Base-by-base conservation (phyloP, 1,140 invertebrate genomes). In the Rhyacophila brunnea region DNA sequence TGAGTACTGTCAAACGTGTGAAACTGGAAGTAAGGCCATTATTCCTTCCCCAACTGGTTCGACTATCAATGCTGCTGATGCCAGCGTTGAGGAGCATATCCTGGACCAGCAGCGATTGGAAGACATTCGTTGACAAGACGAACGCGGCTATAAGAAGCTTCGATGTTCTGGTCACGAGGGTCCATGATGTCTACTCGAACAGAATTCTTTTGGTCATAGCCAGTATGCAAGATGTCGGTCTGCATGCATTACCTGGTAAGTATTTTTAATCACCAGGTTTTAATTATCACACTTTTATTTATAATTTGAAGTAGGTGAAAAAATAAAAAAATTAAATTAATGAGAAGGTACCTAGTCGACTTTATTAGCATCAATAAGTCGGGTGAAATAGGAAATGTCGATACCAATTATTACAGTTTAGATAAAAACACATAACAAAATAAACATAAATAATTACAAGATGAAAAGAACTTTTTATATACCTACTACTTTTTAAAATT, bases 151-250 rank as follows among this genome's bases (percentile, higher is more conserved):
- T 96, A 11, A 83, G 87, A 50, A 84, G 85, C 36, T 94, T 96
- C 67, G 89, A 93, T 73, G 83, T 92, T 4, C 77, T 97, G 10
- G 88, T 88, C 1, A 86, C 83, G 1, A 86, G 93, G 67, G 89
- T 95, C 10, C 92, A 95, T 68, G 93, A 96, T 69, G 87, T 96
- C 40, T 95, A 93, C 66, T 85, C 86, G n/a, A 95, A 95, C 71
- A 85, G 94, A 69, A 95, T 98, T 65, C 84, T 95, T 49, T 87
- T 92, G 66, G 89, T 95, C 4, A 77, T 98, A 5, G 79, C 83
- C 36, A 89, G 88, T 59, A 96, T 98, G 91, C 88, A 91, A 66
- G 85, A 85, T 38, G 85, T 92, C n/a, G 84, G 84, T 1, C 73
- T 96, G 14, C 87, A 94, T 53, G 81, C 87, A 23, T 74, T 96